A percentile compares a stretch with the other conserved stretches of the same genome.
Evolutionary conservation across 2,888 invertebrate species (phyloP).

Genomic region (Antheraea assamensis): DNA sequence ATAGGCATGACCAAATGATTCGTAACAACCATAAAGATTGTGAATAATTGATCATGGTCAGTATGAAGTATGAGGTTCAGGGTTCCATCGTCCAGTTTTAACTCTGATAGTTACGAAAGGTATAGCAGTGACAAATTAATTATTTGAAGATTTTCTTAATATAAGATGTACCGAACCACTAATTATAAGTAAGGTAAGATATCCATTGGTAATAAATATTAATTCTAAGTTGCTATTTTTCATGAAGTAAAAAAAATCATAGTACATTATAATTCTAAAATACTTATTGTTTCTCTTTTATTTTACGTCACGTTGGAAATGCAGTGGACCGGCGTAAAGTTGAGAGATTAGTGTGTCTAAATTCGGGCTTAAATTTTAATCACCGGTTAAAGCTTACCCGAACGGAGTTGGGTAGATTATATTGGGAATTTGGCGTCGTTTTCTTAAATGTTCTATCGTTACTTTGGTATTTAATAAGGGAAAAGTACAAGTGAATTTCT

Average conservation of each 20-base stretch:
- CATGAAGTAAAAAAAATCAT: not conserved
- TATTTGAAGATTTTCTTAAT: not conserved
- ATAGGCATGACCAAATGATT: not conserved
- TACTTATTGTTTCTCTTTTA: slow-evolving; percentile 38
- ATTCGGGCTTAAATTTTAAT: slow-evolving; percentile 77
- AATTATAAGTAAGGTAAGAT: no score
- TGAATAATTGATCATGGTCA: not conserved
- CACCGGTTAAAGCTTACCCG: slow-evolving; percentile 60
- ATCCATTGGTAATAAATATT: no score
- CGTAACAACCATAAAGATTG: not conserved
- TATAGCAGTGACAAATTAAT: not conserved
- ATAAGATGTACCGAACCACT: no score
- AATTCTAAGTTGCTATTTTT: no score
- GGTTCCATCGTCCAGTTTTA: not conserved
- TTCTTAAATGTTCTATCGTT: slow-evolving; percentile 58
- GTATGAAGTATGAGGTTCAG: no score
- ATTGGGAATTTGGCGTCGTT: slow-evolving; percentile 63
- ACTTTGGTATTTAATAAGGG: slow-evolving; percentile 41
- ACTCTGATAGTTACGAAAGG: no score
- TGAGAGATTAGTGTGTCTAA: slow-evolving; percentile 77
- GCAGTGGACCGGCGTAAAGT: slow-evolving; percentile 65
- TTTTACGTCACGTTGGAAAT: slow-evolving; percentile 57
- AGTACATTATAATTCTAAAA: not conserved
- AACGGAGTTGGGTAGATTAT: slow-evolving; percentile 57
- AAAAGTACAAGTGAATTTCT: slow-evolving; percentile 14